Percentiles rank a stretch among this genome's conserved stretches.
These are phyloP conservation scores for Deilephila elpenor DNA, from an alignment of 2,888 invertebrate genomes.

Conservation along the genomic window DNA sequence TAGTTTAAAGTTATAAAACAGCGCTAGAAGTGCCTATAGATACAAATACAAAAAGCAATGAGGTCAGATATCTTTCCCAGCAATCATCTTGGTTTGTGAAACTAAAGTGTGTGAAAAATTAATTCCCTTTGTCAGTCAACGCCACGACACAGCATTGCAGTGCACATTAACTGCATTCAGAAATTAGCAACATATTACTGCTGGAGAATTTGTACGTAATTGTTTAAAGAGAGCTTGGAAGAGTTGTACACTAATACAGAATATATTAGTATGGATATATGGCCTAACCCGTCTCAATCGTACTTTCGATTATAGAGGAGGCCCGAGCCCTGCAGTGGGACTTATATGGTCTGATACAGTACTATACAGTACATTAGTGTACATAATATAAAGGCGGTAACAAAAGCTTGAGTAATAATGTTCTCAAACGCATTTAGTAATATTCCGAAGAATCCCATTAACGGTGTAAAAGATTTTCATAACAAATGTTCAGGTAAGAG, in stretches of 20 bases:
- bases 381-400: not conserved
- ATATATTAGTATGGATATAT: too few relatives aligned
- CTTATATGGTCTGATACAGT: too few relatives aligned
- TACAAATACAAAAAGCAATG: constrained; percentile 48
- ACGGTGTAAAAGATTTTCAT: not conserved
- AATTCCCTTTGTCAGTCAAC: constrained; percentile 33
- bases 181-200: not conserved
- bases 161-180: not conserved
- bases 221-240: not conserved
- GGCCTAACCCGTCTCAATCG: too few relatives aligned
- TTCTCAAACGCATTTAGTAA: not conserved
- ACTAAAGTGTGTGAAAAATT: constrained; percentile 28
- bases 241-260: not conserved
- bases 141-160: constrained; percentile 32
- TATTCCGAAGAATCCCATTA: constrained; percentile 33
- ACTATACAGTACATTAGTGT: too few relatives aligned
- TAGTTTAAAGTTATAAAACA: not conserved
- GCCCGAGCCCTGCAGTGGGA: too few relatives aligned
- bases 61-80: constrained; percentile 60
- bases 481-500: constrained; percentile 38
- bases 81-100: constrained; percentile 48
- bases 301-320: too few relatives aligned
- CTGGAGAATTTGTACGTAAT: not conserved
- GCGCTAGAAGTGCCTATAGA: not conserved
- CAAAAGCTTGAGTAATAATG: not conserved